phyloP scores from a whole-genome alignment of 2,888 invertebrate genomes.

The Exephanes ischioxanthus region DNA sequence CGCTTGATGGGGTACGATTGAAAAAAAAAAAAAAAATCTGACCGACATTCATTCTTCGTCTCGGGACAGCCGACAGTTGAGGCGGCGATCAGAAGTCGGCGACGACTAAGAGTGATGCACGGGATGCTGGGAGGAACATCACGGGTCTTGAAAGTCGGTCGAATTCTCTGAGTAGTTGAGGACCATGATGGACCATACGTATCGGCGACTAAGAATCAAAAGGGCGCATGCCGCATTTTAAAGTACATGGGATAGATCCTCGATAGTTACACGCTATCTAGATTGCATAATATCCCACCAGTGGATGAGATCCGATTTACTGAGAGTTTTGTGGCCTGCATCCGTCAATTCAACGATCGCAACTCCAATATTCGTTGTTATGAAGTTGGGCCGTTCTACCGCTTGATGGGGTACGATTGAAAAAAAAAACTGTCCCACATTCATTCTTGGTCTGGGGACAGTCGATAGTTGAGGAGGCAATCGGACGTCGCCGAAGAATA shows the following conservation, averaged over 20 bases:
- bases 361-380: not conserved
- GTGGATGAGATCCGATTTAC: constrained; percentile 1
- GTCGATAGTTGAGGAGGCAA: constrained; percentile 46
- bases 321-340: not conserved
- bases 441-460: not conserved
- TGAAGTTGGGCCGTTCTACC: not conserved
- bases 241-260: no score
- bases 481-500: not conserved
- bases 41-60: constrained; percentile 27
- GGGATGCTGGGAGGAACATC: not conserved
- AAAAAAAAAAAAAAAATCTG: not conserved
- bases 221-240: no score
- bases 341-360: not conserved
- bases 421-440: constrained; percentile 17
- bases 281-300: not conserved
- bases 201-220: no score
- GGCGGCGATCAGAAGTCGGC: constrained; percentile 1
- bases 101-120: no score
- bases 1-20: not conserved
- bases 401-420: not conserved
- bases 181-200: not conserved
- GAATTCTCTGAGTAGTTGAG: constrained; percentile 3
- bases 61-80: constrained; percentile 25
- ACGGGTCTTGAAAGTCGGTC: constrained; percentile 44
- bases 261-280: not conserved